Evolutionary conservation across 1,140 invertebrate genomes (phyloP), one percentile per base, ranked within the genome.

Genomic region (Aphidius gifuensis): DNA sequence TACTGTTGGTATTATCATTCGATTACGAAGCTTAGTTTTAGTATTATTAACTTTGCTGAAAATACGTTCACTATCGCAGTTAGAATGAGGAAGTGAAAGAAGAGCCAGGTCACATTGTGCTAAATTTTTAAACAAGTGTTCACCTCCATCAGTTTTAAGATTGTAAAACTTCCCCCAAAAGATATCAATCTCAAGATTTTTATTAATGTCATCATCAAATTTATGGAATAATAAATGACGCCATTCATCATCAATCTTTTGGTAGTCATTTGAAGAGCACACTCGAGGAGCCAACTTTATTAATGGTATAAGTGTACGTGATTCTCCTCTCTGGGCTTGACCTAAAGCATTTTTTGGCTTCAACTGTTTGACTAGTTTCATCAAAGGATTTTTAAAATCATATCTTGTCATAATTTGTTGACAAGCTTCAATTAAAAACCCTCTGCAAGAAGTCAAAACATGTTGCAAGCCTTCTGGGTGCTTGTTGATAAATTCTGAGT

Each of bases 1-100:
- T 5, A 68, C 11, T 42, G 65, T 60, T 9, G 40, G 16, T 2
- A 59, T 58, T 16, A 51, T 60, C 1, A 68, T 21, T 61, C 42
- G 40, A 45, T 61, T 68, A 44, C 65, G 32, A 11, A 38, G 32
- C 44, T 66, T 64, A n/a, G 64, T 68, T 61, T 68, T 68, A 3
- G 49, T 42, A 9, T 49, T 40, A 60, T 68, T 68, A 6, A 68
- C 48, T 47, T 60, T 58, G 5, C 42, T 49, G 40, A 68, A 68
- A 21, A 66, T 48, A n/a, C 61, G 39, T 48, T 68, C 64, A 55
- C 64, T 59, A 23, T 60, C 61, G 4, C 61, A 61, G 49, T 64
- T 68, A 2, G 64, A 49, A 61, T 66, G 64, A 4, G 67, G 67
- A 4, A 66, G 48, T 8, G 62, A 45, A 16, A 68, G 50, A 8